Evolutionary conservation across 2,113 vertebrate genomes (phyloP).

Genomic region (Tyto alba): DNA sequence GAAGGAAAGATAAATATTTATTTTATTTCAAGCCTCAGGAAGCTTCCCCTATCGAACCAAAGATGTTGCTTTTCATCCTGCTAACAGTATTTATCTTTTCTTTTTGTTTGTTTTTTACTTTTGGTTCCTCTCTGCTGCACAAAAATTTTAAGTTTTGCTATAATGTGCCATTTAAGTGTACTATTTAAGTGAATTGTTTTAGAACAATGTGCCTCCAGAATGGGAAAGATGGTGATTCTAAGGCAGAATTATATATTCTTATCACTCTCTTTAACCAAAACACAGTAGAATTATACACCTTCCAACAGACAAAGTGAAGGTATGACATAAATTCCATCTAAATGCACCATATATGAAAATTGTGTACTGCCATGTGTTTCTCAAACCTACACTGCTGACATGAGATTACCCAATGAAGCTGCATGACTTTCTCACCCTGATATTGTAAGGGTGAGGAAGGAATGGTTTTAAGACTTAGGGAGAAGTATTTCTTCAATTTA

Average conservation of each 20-base stretch:
- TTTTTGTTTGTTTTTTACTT: not conserved
- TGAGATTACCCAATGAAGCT: not conserved
- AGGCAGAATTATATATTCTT: not conserved
- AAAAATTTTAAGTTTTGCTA: not conserved
- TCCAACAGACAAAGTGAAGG: not conserved
- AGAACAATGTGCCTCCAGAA: not conserved
- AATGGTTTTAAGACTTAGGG: not conserved
- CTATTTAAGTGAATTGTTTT: not conserved
- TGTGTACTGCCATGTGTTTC: not conserved
- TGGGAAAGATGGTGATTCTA: not conserved
- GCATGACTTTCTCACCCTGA: not conserved
- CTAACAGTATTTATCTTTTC: not conserved
- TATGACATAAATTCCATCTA: not conserved
- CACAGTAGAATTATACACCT: not conserved
- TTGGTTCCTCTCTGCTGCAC: not conserved
- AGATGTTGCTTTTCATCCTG: not conserved
- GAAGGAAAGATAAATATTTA: not conserved
- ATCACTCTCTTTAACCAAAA: not conserved
- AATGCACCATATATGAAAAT: not conserved
- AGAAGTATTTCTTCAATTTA: not conserved
- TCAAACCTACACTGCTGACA: not conserved
- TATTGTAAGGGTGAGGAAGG: not conserved
- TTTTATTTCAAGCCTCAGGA: not conserved
- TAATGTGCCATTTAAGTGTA: not conserved
- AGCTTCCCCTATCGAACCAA: not conserved